These are phyloP conservation scores for Pomatostomus ruficeps DNA, from an alignment of 2,113 vertebrate species.

Conservation along the genomic window DNA sequence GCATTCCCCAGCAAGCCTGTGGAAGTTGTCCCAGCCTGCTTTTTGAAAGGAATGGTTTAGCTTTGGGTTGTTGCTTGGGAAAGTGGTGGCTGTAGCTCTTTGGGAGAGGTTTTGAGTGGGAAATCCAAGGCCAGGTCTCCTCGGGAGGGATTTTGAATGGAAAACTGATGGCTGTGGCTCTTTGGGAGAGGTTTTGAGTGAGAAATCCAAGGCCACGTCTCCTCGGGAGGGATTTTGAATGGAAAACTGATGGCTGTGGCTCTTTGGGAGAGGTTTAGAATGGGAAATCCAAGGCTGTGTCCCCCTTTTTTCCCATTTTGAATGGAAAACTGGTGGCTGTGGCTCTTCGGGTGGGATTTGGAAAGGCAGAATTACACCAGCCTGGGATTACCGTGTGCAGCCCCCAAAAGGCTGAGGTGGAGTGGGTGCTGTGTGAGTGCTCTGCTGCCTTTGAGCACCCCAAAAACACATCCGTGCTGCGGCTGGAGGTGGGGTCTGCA, in stretches of 20 bases:
- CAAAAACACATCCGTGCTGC: not conserved
- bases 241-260: too few relatives aligned
- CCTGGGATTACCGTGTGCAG: accelerated
- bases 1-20: not conserved
- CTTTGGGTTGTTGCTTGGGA: not conserved
- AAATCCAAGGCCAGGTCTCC: too few relatives aligned
- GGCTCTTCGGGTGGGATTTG: not conserved
- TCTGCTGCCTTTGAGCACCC: not conserved
- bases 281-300: not conserved
- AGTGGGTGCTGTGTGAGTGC: not conserved
- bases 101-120: not conserved
- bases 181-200: not conserved
- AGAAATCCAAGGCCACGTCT: too few relatives aligned
- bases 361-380: accelerated
- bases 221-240: too few relatives aligned
- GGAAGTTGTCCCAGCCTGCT: not conserved
- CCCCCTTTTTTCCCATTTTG: too few relatives aligned
- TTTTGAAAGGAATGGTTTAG: not conserved
- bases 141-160: too few relatives aligned
- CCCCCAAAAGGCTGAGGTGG: not conserved
- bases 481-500: not conserved
- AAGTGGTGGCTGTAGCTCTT: not conserved
- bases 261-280: not conserved
- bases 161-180: too few relatives aligned
- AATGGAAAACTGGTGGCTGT: not conserved